Conservation (phyloP, 1,140 invertebrate species). For the Sminthurinus signatus region DNA sequence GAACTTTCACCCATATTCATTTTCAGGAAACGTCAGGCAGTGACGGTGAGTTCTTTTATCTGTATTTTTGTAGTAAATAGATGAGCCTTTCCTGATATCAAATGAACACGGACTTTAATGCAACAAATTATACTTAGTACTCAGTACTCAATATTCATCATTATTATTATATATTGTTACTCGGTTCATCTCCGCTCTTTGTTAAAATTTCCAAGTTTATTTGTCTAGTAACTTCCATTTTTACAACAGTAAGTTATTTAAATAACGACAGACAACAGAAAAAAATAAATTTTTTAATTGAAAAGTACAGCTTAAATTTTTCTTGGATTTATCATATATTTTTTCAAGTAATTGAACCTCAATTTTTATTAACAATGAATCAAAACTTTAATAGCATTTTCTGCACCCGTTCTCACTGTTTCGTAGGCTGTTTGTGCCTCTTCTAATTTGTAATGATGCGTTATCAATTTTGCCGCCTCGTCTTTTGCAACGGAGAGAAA, state of each 20-base stretch:
- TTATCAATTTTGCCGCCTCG: background rate
- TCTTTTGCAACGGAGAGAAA: background rate
- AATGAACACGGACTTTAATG: too few species aligned
- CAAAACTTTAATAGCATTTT: background rate
- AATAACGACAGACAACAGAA: background rate
- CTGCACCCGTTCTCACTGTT: background rate
- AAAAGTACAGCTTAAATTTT: background rate
- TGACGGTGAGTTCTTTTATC: too few species aligned
- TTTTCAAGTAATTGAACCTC: background rate
- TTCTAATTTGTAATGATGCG: background rate
- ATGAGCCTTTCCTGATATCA: too few species aligned
- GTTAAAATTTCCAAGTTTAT: too few species aligned
- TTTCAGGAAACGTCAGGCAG: too few species aligned
- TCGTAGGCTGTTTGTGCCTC: background rate
- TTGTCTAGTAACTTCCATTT: too few species aligned
- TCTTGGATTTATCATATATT: background rate
- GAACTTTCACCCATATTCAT: too few species aligned
- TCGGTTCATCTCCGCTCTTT: too few species aligned
- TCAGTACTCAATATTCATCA: too few species aligned
- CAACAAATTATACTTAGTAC: too few species aligned
- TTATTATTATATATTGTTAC: too few species aligned
- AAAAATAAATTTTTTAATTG: background rate
- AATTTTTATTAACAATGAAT: background rate
- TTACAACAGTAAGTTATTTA: background rate
- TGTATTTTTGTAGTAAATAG: too few species aligned